These are phyloP conservation scores for Dione juno DNA, from an alignment of 2,888 invertebrate genomes.

Conservation along the genomic window DNA sequence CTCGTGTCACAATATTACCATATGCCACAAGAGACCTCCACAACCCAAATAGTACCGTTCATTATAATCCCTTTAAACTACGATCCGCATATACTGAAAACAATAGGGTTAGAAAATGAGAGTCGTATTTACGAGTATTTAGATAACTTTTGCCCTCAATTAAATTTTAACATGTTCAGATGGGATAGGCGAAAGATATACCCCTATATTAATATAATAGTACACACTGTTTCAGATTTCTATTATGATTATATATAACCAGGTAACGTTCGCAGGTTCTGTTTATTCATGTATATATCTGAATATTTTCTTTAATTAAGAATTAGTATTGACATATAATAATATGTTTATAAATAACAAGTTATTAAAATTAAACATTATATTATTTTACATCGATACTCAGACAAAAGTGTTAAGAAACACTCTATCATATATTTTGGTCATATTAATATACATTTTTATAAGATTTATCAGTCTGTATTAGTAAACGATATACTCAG, in stretches of 20 bases:
- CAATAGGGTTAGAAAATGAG: constrained; percentile 20
- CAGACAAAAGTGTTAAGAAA: too few species aligned
- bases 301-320: too few species aligned
- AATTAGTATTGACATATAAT: too few species aligned
- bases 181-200: background rate
- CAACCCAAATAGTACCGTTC: constrained; percentile 13
- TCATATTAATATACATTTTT: too few species aligned
- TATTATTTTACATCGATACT: too few species aligned
- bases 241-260: background rate
- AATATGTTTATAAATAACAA: too few species aligned
- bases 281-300: too few species aligned
- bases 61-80: constrained; percentile 19
- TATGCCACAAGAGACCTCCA: constrained; percentile 4
- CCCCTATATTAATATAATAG: constrained; percentile 1
- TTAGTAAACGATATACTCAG: too few species aligned
- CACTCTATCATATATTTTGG: too few species aligned
- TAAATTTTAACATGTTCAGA: constrained; percentile 10
- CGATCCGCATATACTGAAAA: constrained; percentile 15
- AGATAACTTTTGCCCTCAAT: constrained; percentile 15
- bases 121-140: constrained; percentile 10
- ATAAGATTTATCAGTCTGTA: too few species aligned
- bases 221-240: background rate
- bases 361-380: too few species aligned
- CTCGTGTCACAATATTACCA: constrained; percentile 4
- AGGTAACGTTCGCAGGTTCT: too few species aligned